phyloP scores from a whole-genome alignment of 2,113 vertebrate genomes.

The Myxocyprinus asiaticus region DNA sequence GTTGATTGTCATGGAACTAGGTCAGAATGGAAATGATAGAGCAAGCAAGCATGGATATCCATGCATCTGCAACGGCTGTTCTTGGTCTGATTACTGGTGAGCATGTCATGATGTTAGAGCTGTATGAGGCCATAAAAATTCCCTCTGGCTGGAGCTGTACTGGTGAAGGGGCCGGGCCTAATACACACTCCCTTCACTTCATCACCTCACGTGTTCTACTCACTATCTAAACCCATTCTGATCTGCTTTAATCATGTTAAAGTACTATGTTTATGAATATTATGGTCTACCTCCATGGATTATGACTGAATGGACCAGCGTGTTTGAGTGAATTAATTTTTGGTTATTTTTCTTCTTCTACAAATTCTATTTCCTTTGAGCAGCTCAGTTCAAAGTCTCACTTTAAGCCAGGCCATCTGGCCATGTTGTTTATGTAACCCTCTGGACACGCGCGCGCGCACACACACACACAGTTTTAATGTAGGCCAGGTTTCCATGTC shows the following conservation, averaged over 20 bases:
- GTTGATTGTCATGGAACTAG: slow-evolving; percentile 12
- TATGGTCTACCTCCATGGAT: slow-evolving; percentile 13
- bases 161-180: too few species aligned
- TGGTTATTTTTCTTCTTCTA: slow-evolving; percentile 1
- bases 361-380: slow-evolving; percentile 36
- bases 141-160: neutral
- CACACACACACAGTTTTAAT: slow-evolving; percentile 27
- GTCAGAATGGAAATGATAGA: slow-evolving; percentile 7
- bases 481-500: slow-evolving; percentile 40
- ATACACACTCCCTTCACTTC: neutral
- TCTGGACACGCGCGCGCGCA: slow-evolving; percentile 5
- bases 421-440: slow-evolving; percentile 45
- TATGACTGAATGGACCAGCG: slow-evolving; percentile 24
- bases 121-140: slow-evolving; percentile 16
- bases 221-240: slow-evolving; percentile 10
- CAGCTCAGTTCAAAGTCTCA: slow-evolving; percentile 45
- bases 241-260: slow-evolving; percentile 29
- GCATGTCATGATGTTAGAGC: slow-evolving; percentile 10
- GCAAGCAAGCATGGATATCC: neutral
- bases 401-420: slow-evolving; percentile 36
- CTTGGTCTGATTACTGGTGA: neutral
- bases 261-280: slow-evolving; percentile 18
- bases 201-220: slow-evolving; percentile 3
- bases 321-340: slow-evolving; percentile 26
- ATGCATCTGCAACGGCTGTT: neutral